These are phyloP conservation scores for Nebria brevicollis DNA, from an alignment of 2,888 invertebrate species.

Conservation along the genomic window DNA sequence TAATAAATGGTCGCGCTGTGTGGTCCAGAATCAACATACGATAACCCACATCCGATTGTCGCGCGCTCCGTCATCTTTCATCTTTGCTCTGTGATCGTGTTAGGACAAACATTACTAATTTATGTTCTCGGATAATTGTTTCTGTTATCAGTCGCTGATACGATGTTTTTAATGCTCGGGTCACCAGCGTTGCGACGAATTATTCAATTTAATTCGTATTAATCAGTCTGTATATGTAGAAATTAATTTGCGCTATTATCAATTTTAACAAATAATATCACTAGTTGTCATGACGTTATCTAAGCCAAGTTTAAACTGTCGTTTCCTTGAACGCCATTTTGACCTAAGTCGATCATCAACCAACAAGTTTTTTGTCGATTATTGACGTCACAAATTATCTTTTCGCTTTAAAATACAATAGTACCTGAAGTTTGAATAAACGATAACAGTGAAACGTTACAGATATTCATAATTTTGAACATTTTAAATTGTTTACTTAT, in stretches of 20 bases:
- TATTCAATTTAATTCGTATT: constrained; percentile 43
- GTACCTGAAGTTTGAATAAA: too few species aligned
- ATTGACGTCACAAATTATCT: too few species aligned
- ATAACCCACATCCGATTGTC: constrained; percentile 13
- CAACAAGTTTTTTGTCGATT: too few species aligned
- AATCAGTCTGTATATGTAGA: constrained; percentile 33
- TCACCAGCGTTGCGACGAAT: constrained; percentile 32
- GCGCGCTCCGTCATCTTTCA: constrained; percentile 12
- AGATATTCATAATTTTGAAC: too few species aligned
- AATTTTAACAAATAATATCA: background rate
- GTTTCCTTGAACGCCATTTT: background rate
- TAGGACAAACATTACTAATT: constrained; percentile 20
- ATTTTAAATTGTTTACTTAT: background rate
- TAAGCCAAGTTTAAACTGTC: background rate
- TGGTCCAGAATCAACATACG: constrained; percentile 7
- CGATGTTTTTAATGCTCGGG: constrained; percentile 30
- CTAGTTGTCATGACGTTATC: background rate
- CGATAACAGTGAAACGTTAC: too few species aligned
- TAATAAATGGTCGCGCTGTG: constrained; percentile 1
- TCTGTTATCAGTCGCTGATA: constrained; percentile 23
- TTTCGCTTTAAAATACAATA: too few species aligned
- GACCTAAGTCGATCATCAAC: too few species aligned
- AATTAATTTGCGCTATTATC: constrained; percentile 37
- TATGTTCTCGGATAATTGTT: constrained; percentile 44
- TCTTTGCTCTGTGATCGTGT: constrained; percentile 22